Evolutionary conservation across 1,140 invertebrate species (phyloP).

Genomic region (Drosophila guanche): DNA sequence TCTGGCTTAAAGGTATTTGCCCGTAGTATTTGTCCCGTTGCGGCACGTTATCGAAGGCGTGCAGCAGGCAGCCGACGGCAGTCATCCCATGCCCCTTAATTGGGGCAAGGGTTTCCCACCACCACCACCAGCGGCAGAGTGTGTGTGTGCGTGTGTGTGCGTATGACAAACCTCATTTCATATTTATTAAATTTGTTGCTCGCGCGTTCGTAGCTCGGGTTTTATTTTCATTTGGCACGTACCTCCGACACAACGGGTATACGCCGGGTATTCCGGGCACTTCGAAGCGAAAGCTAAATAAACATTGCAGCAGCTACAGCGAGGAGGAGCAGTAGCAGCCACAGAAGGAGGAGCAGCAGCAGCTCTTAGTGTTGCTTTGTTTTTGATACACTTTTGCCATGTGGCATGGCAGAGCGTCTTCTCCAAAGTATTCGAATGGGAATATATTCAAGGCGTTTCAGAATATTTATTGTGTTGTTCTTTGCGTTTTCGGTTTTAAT

Average conservation of each 20-base stretch:
- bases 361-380: slow-evolving; percentile 24
- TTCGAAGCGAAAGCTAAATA: slow-evolving; percentile 47
- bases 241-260: slow-evolving; percentile 7
- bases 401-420: background rate
- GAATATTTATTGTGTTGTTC: slow-evolving; percentile 11
- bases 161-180: slow-evolving; percentile 75
- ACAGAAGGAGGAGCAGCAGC: no score
- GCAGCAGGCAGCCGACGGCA: slow-evolving; percentile 34
- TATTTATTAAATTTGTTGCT: slow-evolving; percentile 76
- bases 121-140: slow-evolving; percentile 1
- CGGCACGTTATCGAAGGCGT: slow-evolving; percentile 64
- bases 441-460: slow-evolving; percentile 14
- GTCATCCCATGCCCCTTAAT: slow-evolving; percentile 46
- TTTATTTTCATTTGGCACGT: slow-evolving; percentile 79
- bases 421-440: no score
- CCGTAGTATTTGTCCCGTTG: slow-evolving; percentile 6
- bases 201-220: slow-evolving; percentile 34
- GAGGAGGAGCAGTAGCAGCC: no score
- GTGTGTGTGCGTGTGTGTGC: slow-evolving; percentile 39
- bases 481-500: slow-evolving; percentile 26
- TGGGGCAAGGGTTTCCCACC: slow-evolving; percentile 62
- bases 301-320: slow-evolving; percentile 33
- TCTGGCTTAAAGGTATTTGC: slow-evolving; percentile 62
- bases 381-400: slow-evolving; percentile 11
- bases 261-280: no score